phyloP scores from a whole-genome alignment of 2,888 invertebrate genomes.

The Tetranychus truncatus region DNA sequence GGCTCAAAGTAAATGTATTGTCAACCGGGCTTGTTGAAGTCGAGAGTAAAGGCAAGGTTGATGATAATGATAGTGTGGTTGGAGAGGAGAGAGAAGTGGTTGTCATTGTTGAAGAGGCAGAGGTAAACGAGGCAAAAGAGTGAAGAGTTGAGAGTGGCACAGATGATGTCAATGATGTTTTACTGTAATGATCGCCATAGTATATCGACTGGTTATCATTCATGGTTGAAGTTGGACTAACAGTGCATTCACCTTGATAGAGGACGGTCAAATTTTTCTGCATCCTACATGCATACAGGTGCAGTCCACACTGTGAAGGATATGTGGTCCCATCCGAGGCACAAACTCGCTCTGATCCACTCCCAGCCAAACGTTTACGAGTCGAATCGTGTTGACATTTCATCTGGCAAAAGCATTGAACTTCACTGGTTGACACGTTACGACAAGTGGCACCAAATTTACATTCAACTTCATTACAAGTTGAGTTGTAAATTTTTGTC shows the following conservation, averaged over 20 bases:
- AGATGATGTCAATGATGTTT: not conserved
- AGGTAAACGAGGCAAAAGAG: too few relatives aligned
- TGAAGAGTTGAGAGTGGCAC: too few relatives aligned
- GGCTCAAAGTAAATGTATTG: slow-evolving; percentile 23
- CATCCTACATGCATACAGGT: slow-evolving; percentile 51
- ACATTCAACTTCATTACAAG: slow-evolving; percentile 52
- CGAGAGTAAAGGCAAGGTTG: not conserved
- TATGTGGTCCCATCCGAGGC: slow-evolving; percentile 64
- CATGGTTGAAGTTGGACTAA: slow-evolving; percentile 43
- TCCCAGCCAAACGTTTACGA: not conserved
- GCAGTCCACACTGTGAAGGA: slow-evolving; percentile 58
- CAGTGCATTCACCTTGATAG: slow-evolving; percentile 32
- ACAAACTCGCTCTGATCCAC: slow-evolving; percentile 44
- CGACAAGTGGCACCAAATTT: slow-evolving; percentile 54
- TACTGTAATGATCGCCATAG: not conserved
- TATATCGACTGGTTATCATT: too few relatives aligned
- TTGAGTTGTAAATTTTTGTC: slow-evolving; percentile 9
- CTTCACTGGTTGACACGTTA: slow-evolving; percentile 45
- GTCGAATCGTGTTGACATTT: not conserved
- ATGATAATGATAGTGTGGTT: not conserved
- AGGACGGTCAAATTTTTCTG: slow-evolving; percentile 59
- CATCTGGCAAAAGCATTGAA: slow-evolving; percentile 43
- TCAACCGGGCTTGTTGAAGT: slow-evolving; percentile 6
- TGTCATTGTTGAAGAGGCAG: not conserved
- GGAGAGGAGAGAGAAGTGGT: not conserved